These are phyloP conservation scores for Xenentodon cancila DNA, from an alignment of 2,797 vertebrate species.

Conservation along the genomic window DNA sequence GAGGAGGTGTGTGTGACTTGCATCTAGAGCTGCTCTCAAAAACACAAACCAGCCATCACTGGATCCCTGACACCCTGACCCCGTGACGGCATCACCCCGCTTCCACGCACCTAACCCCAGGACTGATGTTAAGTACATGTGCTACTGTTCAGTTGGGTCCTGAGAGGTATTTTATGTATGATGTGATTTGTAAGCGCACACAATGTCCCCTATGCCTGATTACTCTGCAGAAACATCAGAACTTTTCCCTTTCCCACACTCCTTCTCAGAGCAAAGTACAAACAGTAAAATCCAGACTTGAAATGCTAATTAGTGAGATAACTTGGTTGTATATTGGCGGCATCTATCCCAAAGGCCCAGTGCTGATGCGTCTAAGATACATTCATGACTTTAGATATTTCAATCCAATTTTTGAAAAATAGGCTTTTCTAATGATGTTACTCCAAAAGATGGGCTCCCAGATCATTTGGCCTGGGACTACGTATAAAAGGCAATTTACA, in stretches of 20 bases:
- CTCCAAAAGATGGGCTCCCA: too few species aligned
- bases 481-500: too few species aligned
- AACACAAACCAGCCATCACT: constrained; percentile 3
- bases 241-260: background rate
- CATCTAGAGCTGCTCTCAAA: constrained; percentile 1
- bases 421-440: too few species aligned
- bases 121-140: constrained; percentile 30
- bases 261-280: too few species aligned
- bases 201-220: constrained; percentile 47
- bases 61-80: background rate
- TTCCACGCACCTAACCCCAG: constrained; percentile 27
- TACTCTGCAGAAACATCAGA: constrained; percentile 29
- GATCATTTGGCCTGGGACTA: too few species aligned
- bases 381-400: too few species aligned
- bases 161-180: constrained; percentile 33
- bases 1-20: constrained; percentile 17
- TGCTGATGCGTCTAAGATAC: too few species aligned
- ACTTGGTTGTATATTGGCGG: too few species aligned
- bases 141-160: constrained; percentile 1
- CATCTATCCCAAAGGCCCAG: too few species aligned
- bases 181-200: constrained; percentile 24
- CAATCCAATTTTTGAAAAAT: too few species aligned
- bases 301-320: too few species aligned
- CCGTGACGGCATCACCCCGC: constrained; percentile 9
- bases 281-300: too few species aligned